phyloP scores from a whole-genome alignment of 1,140 invertebrate genomes.

The Drosophila repletoides region DNA sequence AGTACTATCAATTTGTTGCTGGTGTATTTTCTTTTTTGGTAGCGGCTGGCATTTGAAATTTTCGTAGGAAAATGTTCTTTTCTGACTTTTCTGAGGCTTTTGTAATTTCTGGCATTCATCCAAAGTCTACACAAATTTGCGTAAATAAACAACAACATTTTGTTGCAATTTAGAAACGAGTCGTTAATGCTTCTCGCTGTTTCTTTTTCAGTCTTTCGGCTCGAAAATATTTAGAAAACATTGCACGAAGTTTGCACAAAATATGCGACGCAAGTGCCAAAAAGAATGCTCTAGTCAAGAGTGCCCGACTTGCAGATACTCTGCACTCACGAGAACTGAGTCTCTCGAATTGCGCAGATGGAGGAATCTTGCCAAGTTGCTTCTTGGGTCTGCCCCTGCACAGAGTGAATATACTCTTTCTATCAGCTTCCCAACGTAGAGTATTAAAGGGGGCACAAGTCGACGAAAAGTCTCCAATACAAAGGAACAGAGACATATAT shows the following conservation, averaged over 20 bases:
- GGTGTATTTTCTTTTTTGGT: slow-evolving; percentile 11
- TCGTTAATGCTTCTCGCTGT: slow-evolving; percentile 44
- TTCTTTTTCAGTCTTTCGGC: not conserved
- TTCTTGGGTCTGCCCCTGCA: too few species aligned
- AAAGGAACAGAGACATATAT: not conserved
- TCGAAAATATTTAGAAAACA: not conserved
- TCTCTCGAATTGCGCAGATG: too few species aligned
- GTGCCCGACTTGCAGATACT: too few species aligned
- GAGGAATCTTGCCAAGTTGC: too few species aligned
- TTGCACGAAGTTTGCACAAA: slow-evolving; percentile 36
- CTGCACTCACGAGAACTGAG: too few species aligned
- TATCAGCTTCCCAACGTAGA: too few species aligned
- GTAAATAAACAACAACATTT: slow-evolving; percentile 75
- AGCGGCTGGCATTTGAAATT: slow-evolving; percentile 18
- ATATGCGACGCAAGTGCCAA: slow-evolving; percentile 27
- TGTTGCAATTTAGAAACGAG: slow-evolving; percentile 66
- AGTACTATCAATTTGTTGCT: slow-evolving; percentile 2
- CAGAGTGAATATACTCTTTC: too few species aligned
- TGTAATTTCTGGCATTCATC: slow-evolving; percentile 56
- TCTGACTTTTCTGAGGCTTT: slow-evolving; percentile 28
- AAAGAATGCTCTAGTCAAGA: too few species aligned
- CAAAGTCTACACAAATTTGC: slow-evolving; percentile 77
- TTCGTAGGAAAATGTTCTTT: slow-evolving; percentile 18
- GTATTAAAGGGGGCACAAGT: not conserved
- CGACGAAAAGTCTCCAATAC: too few species aligned